Evolutionary conservation across 2,113 vertebrate genomes (phyloP).

Genomic region (Tamias sibiricus): DNA sequence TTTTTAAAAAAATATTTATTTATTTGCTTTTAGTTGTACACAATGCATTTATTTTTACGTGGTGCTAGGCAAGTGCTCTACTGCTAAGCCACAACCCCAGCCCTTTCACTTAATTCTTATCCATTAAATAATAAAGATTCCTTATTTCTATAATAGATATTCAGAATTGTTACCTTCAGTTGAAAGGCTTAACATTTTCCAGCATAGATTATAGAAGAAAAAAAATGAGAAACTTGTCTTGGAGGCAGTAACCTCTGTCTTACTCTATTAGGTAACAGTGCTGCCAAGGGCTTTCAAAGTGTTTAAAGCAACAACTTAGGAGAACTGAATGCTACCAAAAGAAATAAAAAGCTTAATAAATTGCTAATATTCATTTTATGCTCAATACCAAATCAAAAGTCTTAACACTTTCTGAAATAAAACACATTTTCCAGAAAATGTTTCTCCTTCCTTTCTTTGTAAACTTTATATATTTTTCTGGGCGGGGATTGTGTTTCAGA

Average conservation of each 20-base stretch:
- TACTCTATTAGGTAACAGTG: not conserved
- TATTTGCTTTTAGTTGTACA: no score
- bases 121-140: not conserved
- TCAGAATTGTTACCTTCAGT: not conserved
- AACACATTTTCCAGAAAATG: not conserved
- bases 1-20: no score
- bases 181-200: not conserved
- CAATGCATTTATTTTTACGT: no score
- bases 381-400: not conserved
- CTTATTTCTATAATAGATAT: not conserved
- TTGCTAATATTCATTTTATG: not conserved
- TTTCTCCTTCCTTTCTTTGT: not conserved
- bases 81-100: no score
- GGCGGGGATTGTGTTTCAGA: not conserved
- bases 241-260: not conserved
- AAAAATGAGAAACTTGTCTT: not conserved
- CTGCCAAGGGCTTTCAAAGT: no score
- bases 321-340: not conserved
- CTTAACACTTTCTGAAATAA: not conserved
- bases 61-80: no score
- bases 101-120: not conserved
- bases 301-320: not conserved
- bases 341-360: not conserved
- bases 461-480: not conserved
- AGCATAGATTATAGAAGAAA: not conserved